A percentile compares a stretch with the other conserved stretches of the same genome.
phyloP scores from a whole-genome alignment of 2,113 vertebrate genomes.

The Psilopsiagon aymara region DNA sequence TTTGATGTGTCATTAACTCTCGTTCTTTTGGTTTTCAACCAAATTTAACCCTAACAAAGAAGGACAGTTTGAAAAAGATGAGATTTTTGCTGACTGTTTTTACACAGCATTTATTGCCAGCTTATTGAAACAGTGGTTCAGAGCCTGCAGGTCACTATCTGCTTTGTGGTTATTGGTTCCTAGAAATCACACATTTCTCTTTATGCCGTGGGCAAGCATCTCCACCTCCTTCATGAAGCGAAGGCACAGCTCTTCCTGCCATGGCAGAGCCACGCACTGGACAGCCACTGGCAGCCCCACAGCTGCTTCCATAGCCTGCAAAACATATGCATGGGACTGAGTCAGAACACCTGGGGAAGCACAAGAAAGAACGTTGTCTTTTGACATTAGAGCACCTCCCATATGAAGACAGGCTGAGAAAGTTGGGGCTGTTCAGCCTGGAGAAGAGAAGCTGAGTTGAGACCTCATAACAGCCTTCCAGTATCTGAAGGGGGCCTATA shows the following conservation, averaged over 20 bases:
- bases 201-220: rapidly evolving
- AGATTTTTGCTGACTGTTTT: not conserved
- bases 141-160: not conserved
- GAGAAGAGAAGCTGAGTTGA: not conserved
- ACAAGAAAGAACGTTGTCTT: not conserved
- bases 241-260: constrained; percentile 52
- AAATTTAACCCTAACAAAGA: not conserved
- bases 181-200: not conserved
- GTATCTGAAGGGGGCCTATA: not conserved
- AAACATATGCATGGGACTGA: not conserved
- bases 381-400: not conserved
- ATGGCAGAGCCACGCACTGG: not conserved
- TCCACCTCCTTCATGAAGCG: constrained; percentile 33
- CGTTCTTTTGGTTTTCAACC: not conserved
- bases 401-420: not conserved
- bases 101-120: not conserved
- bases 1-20: not conserved
- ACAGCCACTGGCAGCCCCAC: not conserved
- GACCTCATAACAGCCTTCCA: not conserved
- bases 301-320: not conserved
- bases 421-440: not conserved
- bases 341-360: not conserved
- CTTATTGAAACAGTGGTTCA: not conserved
- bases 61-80: not conserved
- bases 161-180: not conserved